Evolutionary conservation across 2,113 vertebrate species (phyloP).

Genomic region (Chiloscyllium plagiosum): DNA sequence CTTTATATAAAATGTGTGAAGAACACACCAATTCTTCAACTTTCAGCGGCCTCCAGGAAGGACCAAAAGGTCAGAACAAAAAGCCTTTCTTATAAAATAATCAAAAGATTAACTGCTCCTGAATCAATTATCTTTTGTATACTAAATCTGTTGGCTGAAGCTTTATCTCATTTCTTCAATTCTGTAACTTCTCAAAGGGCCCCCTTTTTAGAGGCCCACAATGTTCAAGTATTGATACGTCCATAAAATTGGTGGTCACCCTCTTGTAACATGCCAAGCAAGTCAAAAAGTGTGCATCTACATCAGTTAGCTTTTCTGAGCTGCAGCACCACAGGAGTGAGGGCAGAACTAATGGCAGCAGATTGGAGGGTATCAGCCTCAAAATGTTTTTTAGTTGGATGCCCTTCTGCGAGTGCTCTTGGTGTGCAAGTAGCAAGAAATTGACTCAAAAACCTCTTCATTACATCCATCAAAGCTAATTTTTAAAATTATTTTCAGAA

Average conservation of each 20-base stretch:
- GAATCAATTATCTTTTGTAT: background rate
- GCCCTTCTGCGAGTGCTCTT: background rate
- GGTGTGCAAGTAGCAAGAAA: background rate
- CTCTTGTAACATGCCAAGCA: background rate
- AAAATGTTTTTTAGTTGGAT: background rate
- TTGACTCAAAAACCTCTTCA: background rate
- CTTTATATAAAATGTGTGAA: background rate
- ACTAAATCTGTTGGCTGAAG: background rate
- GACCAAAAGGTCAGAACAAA: background rate
- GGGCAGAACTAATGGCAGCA: no score
- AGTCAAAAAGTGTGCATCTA: background rate
- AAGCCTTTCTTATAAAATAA: background rate
- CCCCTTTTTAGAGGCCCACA: background rate
- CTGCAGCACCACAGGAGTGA: background rate
- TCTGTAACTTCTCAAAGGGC: background rate
- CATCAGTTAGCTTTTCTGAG: background rate
- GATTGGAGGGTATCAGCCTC: no score
- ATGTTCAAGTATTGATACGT: background rate
- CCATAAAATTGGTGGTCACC: background rate
- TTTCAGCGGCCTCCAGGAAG: no score
- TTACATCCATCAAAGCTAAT: background rate
- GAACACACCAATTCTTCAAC: no score
- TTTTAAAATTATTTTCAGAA: background rate
- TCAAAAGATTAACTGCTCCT: background rate
- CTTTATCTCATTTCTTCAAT: background rate